Conservation (phyloP, 2,113 vertebrate species). For the Phylloscopus trochiloides region DNA sequence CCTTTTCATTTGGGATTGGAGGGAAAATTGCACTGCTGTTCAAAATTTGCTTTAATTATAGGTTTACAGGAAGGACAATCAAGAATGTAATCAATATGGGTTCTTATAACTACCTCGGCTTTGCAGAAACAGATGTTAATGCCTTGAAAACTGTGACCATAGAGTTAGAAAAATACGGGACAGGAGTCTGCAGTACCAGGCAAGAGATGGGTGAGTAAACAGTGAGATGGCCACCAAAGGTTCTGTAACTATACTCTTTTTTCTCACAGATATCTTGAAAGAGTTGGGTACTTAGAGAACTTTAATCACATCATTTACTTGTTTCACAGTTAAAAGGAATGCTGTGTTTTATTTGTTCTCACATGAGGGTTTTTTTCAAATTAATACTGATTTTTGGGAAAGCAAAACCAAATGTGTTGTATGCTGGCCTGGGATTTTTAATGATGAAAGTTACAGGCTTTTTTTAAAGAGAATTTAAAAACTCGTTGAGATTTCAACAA, state of each 20-base stretch:
- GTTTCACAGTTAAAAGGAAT: neutral
- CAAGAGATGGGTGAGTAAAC: slow-evolving; percentile 85
- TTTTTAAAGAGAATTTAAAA: neutral
- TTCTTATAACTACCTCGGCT: slow-evolving; percentile 95
- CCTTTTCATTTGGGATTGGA: neutral
- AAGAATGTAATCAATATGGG: slow-evolving; percentile 92
- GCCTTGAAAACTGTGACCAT: slow-evolving; percentile 83
- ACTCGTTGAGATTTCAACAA: neutral
- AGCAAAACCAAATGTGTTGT: neutral
- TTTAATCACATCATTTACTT: neutral
- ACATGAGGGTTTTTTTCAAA: neutral
- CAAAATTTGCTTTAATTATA: slow-evolving; percentile 57
- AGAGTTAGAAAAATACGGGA: slow-evolving; percentile 75
- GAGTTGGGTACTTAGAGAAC: neutral
- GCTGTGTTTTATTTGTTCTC: neutral
- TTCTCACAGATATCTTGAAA: neutral
- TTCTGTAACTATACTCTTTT: neutral
- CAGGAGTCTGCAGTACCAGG: slow-evolving; percentile 85
- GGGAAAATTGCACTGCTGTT: neutral
- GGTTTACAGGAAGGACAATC: slow-evolving; percentile 86
- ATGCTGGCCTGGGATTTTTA: neutral
- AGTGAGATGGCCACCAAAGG: neutral
- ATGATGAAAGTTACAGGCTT: neutral
- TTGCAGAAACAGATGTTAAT: slow-evolving; percentile 81
- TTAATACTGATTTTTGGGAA: neutral